These are phyloP conservation scores for Syngnathus acus DNA, from an alignment of 2,797 vertebrate species.

Conservation along the genomic window DNA sequence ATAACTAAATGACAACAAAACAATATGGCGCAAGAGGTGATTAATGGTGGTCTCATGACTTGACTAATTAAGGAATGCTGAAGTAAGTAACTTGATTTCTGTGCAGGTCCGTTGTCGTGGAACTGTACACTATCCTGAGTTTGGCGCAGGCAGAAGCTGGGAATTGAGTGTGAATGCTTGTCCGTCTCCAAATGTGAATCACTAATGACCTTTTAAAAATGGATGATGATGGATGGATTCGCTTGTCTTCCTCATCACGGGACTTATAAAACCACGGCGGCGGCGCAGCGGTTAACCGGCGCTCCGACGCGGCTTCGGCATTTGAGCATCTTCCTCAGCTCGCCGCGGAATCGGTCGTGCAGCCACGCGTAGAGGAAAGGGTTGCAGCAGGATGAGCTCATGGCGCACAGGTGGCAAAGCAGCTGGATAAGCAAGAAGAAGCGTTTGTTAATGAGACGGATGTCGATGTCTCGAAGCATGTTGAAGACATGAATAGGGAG, in stretches of 20 bases:
- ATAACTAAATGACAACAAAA: too few relatives aligned
- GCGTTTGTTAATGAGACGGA: conserved; percentile 76
- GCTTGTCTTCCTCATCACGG: neutral
- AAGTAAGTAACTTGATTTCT: too few relatives aligned
- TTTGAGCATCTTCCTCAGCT: conserved; percentile 68
- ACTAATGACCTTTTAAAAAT: neutral
- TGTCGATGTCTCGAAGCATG: conserved; percentile 80
- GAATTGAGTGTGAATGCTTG: neutral
- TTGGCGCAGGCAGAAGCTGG: neutral
- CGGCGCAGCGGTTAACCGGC: conserved; percentile 51
- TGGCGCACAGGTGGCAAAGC: conserved; percentile 80
- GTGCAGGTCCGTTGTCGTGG: neutral
- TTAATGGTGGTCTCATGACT: too few relatives aligned
- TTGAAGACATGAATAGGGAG: conserved; percentile 84
- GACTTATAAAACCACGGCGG: conserved; percentile 47
- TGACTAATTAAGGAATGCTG: too few relatives aligned
- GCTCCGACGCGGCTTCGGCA: conserved; percentile 57
- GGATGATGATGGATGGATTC: neutral
- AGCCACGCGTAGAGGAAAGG: conserved; percentile 83
- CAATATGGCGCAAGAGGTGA: too few relatives aligned
- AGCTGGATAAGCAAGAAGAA: conserved; percentile 80
- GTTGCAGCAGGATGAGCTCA: conserved; percentile 82
- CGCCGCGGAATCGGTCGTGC: conserved; percentile 75
- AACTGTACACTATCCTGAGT: neutral
- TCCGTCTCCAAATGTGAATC: neutral